phyloP scores from a whole-genome alignment of 2,113 vertebrate genomes.

The Hydrolagus affinis region DNA sequence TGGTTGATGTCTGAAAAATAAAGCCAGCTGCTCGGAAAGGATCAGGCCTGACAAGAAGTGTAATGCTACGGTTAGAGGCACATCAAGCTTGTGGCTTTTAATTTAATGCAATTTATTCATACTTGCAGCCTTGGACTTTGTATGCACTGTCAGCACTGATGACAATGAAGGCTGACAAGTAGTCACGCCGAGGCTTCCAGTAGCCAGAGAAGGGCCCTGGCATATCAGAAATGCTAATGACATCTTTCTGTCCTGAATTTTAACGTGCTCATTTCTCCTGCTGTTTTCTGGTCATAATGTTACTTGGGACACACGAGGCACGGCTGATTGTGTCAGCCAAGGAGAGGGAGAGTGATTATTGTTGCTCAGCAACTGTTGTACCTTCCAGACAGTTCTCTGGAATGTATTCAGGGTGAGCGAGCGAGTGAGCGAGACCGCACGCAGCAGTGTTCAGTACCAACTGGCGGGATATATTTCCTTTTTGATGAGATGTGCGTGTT shows the following conservation, averaged over 20 bases:
- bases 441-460: neutral
- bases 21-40: conserved; percentile 24
- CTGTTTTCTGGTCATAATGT: conserved; percentile 27
- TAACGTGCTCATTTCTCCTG: conserved; percentile 23
- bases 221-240: conserved; percentile 30
- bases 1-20: conserved; percentile 32
- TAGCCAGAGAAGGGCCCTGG: conserved; percentile 21
- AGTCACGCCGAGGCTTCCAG: conserved; percentile 11
- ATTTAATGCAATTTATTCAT: conserved; percentile 39
- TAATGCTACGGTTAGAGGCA: conserved; percentile 38
- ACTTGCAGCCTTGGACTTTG: conserved; percentile 27
- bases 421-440: too few species aligned
- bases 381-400: neutral
- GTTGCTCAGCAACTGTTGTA: conserved; percentile 15
- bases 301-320: conserved; percentile 16
- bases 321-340: neutral
- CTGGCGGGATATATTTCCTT: neutral
- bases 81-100: conserved; percentile 47
- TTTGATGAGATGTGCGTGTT: neutral
- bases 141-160: conserved; percentile 14
- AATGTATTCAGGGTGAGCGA: neutral
- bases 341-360: conserved; percentile 11
- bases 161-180: conserved; percentile 29
- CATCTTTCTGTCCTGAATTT: conserved; percentile 27
- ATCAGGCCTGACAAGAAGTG: conserved; percentile 29